Evolutionary conservation across 2,797 vertebrate species (phyloP).

Genomic region (Darevskia mixta): DNA sequence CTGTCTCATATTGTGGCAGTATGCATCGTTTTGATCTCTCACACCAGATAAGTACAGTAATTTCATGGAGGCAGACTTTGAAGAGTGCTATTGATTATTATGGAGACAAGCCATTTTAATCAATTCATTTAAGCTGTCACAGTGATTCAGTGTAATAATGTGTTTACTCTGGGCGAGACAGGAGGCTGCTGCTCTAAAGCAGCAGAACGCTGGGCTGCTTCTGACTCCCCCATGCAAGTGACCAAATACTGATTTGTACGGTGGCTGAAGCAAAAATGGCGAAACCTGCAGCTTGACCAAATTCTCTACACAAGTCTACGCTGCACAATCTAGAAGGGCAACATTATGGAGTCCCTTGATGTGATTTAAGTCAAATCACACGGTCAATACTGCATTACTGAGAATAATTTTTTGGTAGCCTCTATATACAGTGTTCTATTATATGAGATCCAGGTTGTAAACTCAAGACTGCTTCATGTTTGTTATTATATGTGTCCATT

Average conservation of each 20-base stretch:
- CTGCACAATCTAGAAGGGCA: neutral
- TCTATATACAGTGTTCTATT: neutral
- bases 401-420: neutral
- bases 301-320: neutral
- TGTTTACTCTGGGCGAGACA: slow-evolving; percentile 41
- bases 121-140: slow-evolving; percentile 63
- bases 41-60: slow-evolving; percentile 53
- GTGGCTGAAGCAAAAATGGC: neutral
- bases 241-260: neutral
- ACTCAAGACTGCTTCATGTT: neutral
- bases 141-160: slow-evolving; percentile 58
- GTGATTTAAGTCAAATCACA: neutral
- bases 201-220: neutral
- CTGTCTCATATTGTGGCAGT: slow-evolving; percentile 8
- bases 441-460: neutral
- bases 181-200: slow-evolving; percentile 14
- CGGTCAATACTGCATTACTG: neutral
- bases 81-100: slow-evolving; percentile 72
- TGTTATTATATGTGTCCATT: no score
- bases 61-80: slow-evolving; percentile 64
- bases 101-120: slow-evolving; percentile 72
- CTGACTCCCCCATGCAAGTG: neutral
- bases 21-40: slow-evolving; percentile 42
- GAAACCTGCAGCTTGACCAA: neutral
- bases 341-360: neutral